These are phyloP conservation scores for Anarsia innoxiella DNA, from an alignment of 2,888 invertebrate genomes.

Conservation along the genomic window DNA sequence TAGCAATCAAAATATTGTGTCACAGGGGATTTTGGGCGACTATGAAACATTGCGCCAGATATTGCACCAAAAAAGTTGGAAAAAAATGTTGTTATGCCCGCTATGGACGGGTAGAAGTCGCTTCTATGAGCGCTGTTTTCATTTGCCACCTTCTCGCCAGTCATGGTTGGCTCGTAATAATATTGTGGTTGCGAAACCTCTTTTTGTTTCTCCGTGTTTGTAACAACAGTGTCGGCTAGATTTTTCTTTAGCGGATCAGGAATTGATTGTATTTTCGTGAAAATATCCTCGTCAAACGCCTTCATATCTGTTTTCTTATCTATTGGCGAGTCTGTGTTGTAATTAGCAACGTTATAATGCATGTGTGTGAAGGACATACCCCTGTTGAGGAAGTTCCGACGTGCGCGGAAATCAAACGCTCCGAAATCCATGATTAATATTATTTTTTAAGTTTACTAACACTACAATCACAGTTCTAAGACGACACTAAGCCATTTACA, in stretches of 20 bases:
- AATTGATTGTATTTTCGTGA: slow-evolving; percentile 46
- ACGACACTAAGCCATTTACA: slow-evolving; percentile 45
- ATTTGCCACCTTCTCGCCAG: slow-evolving; percentile 1
- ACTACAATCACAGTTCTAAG: slow-evolving; percentile 27
- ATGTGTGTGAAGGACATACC: slow-evolving; percentile 32
- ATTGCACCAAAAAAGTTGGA: slow-evolving; percentile 52
- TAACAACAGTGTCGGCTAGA: slow-evolving; percentile 51
- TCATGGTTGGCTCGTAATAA: slow-evolving; percentile 2
- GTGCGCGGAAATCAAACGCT: slow-evolving; percentile 39
- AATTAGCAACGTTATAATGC: slow-evolving; percentile 42
- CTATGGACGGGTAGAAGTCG: slow-evolving; percentile 30
- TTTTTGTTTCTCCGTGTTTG: slow-evolving; percentile 25
- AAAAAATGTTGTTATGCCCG: slow-evolving; percentile 49
- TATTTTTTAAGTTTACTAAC: slow-evolving; percentile 28
- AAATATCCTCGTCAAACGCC: slow-evolving; percentile 38
- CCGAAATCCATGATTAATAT: slow-evolving; percentile 43
- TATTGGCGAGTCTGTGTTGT: slow-evolving; percentile 37
- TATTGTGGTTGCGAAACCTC: too few species aligned
- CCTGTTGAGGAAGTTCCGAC: slow-evolving; percentile 31
- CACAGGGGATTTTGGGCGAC: slow-evolving; percentile 34
- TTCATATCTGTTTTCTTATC: slow-evolving; percentile 39
- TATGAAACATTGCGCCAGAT: slow-evolving; percentile 44
- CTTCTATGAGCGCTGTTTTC: slow-evolving; percentile 15
- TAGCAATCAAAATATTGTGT: slow-evolving; percentile 39
- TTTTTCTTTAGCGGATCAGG: slow-evolving; percentile 58